These are phyloP conservation scores for Spea multiplicata DNA, from an alignment of 2,113 vertebrate species.

Conservation along the genomic window DNA sequence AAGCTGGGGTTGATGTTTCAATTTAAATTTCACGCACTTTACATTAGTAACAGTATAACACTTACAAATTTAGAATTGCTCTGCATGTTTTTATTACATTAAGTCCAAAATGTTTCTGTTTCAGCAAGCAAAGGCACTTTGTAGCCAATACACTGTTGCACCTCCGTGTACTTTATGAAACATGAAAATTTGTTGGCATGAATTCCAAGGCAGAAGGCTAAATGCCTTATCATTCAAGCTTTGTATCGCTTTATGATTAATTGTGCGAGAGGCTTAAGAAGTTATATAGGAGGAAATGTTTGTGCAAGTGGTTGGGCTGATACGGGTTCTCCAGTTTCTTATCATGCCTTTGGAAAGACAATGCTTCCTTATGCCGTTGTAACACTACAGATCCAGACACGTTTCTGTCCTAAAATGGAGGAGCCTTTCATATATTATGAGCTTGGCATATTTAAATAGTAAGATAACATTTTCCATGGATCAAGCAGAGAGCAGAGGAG, in stretches of 20 bases:
- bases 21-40: constrained; percentile 22
- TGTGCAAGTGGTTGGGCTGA: constrained; percentile 16
- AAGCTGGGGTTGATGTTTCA: too few species aligned
- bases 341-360: constrained; percentile 15
- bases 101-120: constrained; percentile 25
- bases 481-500: constrained; percentile 31
- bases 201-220: constrained; percentile 26
- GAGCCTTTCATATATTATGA: constrained; percentile 17
- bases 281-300: constrained; percentile 33
- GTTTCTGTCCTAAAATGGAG: constrained; percentile 12
- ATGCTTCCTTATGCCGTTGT: constrained; percentile 24
- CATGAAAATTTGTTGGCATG: constrained; percentile 28
- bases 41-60: constrained; percentile 30
- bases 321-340: neutral
- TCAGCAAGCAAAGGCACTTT: constrained; percentile 30
- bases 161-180: constrained; percentile 31
- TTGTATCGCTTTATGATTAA: constrained; percentile 34
- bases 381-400: constrained; percentile 19
- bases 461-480: constrained; percentile 34
- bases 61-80: constrained; percentile 21
- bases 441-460: constrained; percentile 23
- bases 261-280: constrained; percentile 21
- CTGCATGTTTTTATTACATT: constrained; percentile 37
- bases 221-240: constrained; percentile 29
- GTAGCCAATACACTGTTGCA: constrained; percentile 25